Base-by-base conservation (phyloP, 2,113 vertebrate genomes). In the Polyodon spathula region DNA sequence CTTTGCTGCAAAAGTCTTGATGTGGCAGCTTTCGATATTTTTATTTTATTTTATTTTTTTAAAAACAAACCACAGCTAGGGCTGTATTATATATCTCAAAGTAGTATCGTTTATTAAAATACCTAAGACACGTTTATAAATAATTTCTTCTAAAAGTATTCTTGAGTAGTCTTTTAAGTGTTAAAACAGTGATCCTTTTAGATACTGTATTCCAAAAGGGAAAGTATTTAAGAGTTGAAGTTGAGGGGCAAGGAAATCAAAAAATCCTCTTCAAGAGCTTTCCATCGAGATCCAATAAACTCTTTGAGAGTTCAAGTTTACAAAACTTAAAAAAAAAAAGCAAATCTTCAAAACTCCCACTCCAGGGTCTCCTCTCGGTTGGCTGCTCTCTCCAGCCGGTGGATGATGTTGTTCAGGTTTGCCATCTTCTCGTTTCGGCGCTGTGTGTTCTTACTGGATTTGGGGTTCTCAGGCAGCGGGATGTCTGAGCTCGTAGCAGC, bases 391-490 rank as follows among this genome's bases (percentile, higher is more conserved):
- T 98, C 95, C 52, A 98, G 82, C 80, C 95, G 84, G 71, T 97
- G 93, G 74, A 98, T 98, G 82, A 98, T 98, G 86, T 92, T 98
- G 86, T 96, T 97, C 75, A 98, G 90, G 81, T 98, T 98, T 71
- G 95, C 96, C 93, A 97, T 96, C 86, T 98, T 98, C 84, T 98
- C 94, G 0, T 93, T 93, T 72, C 96, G 90, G 81, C 92, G 89
- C 81, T 96, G 94, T 75, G 87, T 78, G 78, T 84, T 94, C 73
- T 88, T 88, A 78, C 87, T 95, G 65, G 85, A 85, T 79, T 90
- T 94, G 68, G 88, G 67, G 52, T 85, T 85, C 5, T 87, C 82
- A 53, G 89, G 84, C 1, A 77, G 65, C 0, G 68, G 66, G 63
- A 84, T 73, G 71, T 89, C 89, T 61, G 76, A 76, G 66, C 81